Conservation (phyloP, 2,113 vertebrate species). For the Desmodus rotundus region DNA sequence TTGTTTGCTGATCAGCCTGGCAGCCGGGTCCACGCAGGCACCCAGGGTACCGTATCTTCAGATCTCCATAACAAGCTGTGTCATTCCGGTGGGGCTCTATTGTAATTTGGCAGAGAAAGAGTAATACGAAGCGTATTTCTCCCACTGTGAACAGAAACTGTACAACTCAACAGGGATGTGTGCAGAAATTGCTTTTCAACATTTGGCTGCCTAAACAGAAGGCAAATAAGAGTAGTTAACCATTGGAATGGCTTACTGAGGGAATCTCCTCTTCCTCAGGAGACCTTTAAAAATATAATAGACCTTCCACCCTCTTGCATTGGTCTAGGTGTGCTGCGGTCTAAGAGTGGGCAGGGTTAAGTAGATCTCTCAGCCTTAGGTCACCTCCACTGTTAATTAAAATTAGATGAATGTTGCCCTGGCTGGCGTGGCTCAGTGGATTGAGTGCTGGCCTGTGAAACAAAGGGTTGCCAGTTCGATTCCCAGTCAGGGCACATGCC, state of each 20-base stretch:
- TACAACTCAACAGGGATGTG: conserved; percentile 62
- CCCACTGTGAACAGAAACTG: conserved; percentile 68
- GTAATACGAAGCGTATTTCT: conserved; percentile 69
- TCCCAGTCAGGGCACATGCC: no score
- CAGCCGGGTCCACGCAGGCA: not conserved
- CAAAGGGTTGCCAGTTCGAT: no score
- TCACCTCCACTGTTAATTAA: conserved; percentile 34
- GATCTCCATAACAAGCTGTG: conserved; percentile 60
- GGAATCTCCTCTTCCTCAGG: conserved; percentile 51
- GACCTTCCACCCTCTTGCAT: not conserved
- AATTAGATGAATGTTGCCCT: not conserved
- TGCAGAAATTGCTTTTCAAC: conserved; percentile 72
- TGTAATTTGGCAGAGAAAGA: conserved; percentile 75
- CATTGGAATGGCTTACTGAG: conserved; percentile 57
- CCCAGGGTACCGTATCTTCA: conserved; percentile 17
- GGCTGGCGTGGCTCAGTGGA: not conserved
- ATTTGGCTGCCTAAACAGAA: conserved; percentile 69
- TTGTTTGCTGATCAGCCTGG: not conserved
- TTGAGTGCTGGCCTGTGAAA: no score
- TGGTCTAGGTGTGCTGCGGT: not conserved
- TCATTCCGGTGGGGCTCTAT: conserved; percentile 52
- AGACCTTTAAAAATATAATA: conserved; percentile 50
- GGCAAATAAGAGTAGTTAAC: conserved; percentile 68
- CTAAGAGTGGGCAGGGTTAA: not conserved
- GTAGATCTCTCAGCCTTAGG: not conserved